These are phyloP conservation scores for Nasonia giraulti DNA, from an alignment of 1,140 invertebrate genomes.

Conservation along the genomic window DNA sequence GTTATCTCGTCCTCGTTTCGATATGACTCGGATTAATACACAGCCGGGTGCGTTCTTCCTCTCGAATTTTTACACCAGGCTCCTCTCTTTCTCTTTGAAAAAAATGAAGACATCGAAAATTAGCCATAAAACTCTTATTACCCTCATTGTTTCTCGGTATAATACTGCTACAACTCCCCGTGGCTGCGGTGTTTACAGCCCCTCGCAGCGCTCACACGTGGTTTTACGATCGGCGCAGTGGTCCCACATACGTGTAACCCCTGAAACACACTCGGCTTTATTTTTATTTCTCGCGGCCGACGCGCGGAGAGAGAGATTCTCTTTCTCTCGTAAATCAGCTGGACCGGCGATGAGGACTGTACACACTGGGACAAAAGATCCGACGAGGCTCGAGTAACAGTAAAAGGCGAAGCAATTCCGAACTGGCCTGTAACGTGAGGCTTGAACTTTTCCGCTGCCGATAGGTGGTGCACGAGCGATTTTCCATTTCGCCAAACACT, in stretches of 20 bases:
- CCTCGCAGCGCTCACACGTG: slow-evolving; percentile 7
- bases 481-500: no score
- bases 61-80: no score
- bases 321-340: slow-evolving; percentile 35
- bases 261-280: background rate
- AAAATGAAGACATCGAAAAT: background rate
- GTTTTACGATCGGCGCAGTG: slow-evolving; percentile 31
- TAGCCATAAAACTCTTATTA: background rate
- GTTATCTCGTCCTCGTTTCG: background rate
- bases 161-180: background rate
- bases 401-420: no score
- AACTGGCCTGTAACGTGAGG: no score
- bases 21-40: slow-evolving; percentile 11
- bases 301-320: background rate
- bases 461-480: no score
- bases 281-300: background rate
- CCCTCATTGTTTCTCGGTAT: background rate
- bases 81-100: background rate
- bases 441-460: no score
- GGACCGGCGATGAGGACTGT: slow-evolving; percentile 1
- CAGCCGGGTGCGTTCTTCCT: no score
- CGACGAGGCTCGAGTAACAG: no score
- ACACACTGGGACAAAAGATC: background rate
- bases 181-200: background rate
- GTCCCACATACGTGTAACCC: background rate